A percentile compares a stretch with the other conserved stretches of the same genome.
Conservation (phyloP, 2,888 invertebrate species). For the Nomada fucata region DNA sequence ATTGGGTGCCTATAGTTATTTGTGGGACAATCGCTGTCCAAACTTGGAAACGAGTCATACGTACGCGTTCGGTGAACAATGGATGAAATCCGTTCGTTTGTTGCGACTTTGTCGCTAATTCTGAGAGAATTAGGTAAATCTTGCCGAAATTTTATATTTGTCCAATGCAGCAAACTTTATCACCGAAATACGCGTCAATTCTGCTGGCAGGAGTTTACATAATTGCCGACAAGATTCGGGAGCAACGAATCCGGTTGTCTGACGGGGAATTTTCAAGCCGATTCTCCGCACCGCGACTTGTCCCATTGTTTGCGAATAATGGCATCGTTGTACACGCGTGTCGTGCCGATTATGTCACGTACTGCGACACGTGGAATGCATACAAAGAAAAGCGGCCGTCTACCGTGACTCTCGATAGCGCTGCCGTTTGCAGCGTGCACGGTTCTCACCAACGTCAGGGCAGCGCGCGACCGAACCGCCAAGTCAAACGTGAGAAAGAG, state of each 20-base stretch:
- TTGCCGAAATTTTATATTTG: no score
- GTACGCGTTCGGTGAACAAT: not conserved
- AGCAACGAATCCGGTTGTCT: slow-evolving; percentile 28
- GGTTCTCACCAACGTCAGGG: slow-evolving; percentile 13
- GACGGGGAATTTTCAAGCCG: slow-evolving; percentile 59
- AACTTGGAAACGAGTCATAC: not conserved
- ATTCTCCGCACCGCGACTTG: slow-evolving; percentile 52
- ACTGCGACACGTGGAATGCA: slow-evolving; percentile 72
- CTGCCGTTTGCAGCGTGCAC: not conserved
- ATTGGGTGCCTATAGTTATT: no score
- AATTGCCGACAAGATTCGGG: slow-evolving; percentile 50
- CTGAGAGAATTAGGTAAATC: no score
- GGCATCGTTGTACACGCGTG: slow-evolving; percentile 68
- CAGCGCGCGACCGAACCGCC: slow-evolving; percentile 24
- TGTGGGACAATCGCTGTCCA: not conserved
- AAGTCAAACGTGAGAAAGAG: slow-evolving; percentile 42
- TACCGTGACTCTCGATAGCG: slow-evolving; percentile 7
- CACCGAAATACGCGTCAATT: not conserved
- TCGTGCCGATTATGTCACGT: slow-evolving; percentile 77
- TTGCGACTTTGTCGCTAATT: no score
- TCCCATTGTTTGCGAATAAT: slow-evolving; percentile 70
- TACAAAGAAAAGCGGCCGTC: slow-evolving; percentile 63
- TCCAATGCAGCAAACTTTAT: no score
- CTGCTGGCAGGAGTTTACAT: slow-evolving; percentile 23
- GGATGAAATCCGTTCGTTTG: no score